A percentile compares a stretch with the other conserved stretches of the same genome.
Evolutionary conservation across 2,888 invertebrate species (phyloP).

Genomic region (Synanthedon tipuliformis): DNA sequence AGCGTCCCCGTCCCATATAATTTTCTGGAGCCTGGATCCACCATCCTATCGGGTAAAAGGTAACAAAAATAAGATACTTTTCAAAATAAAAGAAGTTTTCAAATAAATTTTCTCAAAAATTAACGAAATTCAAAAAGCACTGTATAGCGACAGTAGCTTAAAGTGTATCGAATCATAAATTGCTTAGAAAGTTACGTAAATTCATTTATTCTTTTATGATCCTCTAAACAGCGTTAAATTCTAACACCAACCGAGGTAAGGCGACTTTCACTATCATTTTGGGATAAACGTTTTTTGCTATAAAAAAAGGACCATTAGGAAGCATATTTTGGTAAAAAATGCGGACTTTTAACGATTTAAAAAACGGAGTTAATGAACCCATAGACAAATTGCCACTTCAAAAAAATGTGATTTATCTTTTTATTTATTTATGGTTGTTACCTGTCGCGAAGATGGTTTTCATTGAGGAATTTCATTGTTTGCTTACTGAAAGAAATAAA

Average conservation of each 20-base stretch:
- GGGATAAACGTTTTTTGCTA: constrained; percentile 3
- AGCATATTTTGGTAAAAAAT: constrained; percentile 4
- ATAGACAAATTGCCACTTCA: not conserved
- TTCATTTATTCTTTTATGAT: not conserved
- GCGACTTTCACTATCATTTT: constrained; percentile 7
- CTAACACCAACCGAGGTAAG: not conserved
- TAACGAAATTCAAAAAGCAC: no score
- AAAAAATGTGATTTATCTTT: not conserved
- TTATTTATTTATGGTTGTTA: not conserved
- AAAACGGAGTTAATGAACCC: constrained; percentile 5
- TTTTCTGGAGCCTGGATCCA: no score
- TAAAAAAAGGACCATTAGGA: not conserved
- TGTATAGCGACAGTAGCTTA: not conserved
- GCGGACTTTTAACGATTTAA: constrained; percentile 2
- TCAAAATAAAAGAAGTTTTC: no score
- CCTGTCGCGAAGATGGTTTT: no score
- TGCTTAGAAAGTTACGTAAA: not conserved
- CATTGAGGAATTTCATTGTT: no score
- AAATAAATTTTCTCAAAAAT: no score
- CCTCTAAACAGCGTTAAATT: not conserved
- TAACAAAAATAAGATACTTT: no score
- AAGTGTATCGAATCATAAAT: not conserved
- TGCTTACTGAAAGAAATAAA: no score
- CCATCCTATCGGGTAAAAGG: no score
- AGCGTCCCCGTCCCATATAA: no score